Evolutionary conservation across 2,888 invertebrate genomes (phyloP).

Genomic region (Campopleginae sp.): DNA sequence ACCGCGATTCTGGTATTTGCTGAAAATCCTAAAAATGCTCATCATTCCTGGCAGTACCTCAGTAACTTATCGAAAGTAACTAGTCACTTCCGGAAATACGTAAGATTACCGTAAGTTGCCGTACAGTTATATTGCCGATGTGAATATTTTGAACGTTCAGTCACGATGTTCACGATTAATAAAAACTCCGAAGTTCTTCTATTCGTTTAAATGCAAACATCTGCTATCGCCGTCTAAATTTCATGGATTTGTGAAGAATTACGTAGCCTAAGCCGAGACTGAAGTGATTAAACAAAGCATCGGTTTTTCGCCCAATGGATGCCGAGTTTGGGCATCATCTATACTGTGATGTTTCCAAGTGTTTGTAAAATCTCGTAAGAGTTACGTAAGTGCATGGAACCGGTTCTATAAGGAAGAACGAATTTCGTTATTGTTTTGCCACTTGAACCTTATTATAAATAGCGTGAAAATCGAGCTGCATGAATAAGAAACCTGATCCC

Average conservation of each 20-base stretch:
- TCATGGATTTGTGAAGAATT: background rate
- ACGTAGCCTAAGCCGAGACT: background rate
- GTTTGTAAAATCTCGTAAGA: too few species aligned
- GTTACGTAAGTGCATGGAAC: too few species aligned
- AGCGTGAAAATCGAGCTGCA: conserved; percentile 68
- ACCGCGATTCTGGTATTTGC: too few species aligned
- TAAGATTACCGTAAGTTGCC: background rate
- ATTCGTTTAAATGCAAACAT: too few species aligned
- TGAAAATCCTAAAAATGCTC: too few species aligned
- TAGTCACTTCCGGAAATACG: background rate
- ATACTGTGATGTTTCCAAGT: too few species aligned
- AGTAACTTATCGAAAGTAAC: too few species aligned
- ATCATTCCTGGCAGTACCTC: too few species aligned
- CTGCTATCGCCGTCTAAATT: background rate
- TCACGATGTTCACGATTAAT: too few species aligned
- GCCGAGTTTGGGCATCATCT: background rate
- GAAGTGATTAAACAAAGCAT: background rate
- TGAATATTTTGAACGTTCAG: background rate
- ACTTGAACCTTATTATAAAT: background rate
- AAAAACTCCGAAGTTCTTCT: background rate
- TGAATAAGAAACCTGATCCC: conserved; percentile 88
- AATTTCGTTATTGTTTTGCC: too few species aligned
- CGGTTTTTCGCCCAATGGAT: background rate
- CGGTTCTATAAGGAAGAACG: too few species aligned
- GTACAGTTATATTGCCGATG: background rate